Conservation (phyloP, 2,113 vertebrate species). For the Gopherus evgoodei region DNA sequence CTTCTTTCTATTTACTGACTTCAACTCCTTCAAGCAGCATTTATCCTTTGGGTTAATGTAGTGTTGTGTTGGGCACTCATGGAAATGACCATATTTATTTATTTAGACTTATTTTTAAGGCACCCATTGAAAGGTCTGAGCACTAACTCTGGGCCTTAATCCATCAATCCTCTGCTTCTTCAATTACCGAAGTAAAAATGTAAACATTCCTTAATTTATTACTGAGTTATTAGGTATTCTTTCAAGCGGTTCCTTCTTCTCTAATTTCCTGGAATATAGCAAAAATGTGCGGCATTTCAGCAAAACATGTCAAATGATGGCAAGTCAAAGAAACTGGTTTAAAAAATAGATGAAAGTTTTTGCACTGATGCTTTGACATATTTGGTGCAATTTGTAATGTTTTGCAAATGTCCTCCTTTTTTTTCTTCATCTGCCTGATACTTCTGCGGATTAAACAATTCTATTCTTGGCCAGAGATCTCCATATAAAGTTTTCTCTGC, state of each 20-base stretch:
- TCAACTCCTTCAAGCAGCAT: not conserved
- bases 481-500: not conserved
- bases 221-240: not conserved
- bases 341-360: not conserved
- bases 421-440: not conserved
- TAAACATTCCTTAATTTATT: not conserved
- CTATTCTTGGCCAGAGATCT: not conserved
- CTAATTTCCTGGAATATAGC: not conserved
- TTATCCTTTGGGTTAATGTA: not conserved
- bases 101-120: not conserved
- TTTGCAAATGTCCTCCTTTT: not conserved
- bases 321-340: not conserved
- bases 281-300: not conserved
- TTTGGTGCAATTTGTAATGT: not conserved
- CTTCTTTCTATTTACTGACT: not conserved
- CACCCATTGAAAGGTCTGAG: not conserved
- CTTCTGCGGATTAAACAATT: not conserved
- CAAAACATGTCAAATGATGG: not conserved
- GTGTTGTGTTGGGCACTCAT: not conserved
- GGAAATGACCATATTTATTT: not conserved
- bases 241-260: conserved; percentile 17
- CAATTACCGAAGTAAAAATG: not conserved
- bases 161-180: not conserved
- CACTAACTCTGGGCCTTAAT: not conserved
- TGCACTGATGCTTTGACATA: not conserved